Base-by-base conservation (phyloP, 2,113 vertebrate genomes). In the Hippocampus abdominalis region DNA sequence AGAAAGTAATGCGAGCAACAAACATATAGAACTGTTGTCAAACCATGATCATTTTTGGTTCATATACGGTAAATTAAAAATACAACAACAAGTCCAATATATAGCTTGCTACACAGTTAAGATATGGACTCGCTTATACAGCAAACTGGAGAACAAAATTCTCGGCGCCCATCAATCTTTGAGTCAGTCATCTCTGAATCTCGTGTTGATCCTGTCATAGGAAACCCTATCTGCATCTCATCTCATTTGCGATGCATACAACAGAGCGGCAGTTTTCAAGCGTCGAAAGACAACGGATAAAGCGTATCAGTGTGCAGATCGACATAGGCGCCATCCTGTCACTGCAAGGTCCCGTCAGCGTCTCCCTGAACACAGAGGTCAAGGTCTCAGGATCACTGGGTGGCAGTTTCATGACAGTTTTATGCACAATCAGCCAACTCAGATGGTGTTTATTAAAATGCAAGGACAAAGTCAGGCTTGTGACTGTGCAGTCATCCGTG, bases 371-470 rank as follows among this genome's bases (percentile, higher is more conserved):
- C 75, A 82, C 74, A 66, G 77, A 79, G 88, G 91, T 90, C 88
- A 86, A 72, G 73, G 65, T 82, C 70, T 27, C 2, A 48, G 77
- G 85, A 81, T 85, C 83, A 75, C 68, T 13, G 79, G 73, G 75
- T 83, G 85, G 80, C 90, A 87, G 77, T 68, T 81, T 64, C 75
- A 75, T 89, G 91, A 82, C 90, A 89, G 87, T 86, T 89, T 87
- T 83, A 80, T 82, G 82, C 80, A 53, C 78, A 80, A 81, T 32
- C 79, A 76, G 81, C 79, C 78, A 78, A 84, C 84, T 89, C 83
- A 84, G 88, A 88, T 75, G 84, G 87, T 85, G 84, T 90, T 89
- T 88, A 89, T 91, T 92, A 74, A 90, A 85, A 90, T 82, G 80
- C 83, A 82, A 84, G 85, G 81, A 72, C 79, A 79, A 80, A 77